Evolutionary conservation across 2,113 vertebrate species (phyloP).

Genomic region (Nematolebias whitei): DNA sequence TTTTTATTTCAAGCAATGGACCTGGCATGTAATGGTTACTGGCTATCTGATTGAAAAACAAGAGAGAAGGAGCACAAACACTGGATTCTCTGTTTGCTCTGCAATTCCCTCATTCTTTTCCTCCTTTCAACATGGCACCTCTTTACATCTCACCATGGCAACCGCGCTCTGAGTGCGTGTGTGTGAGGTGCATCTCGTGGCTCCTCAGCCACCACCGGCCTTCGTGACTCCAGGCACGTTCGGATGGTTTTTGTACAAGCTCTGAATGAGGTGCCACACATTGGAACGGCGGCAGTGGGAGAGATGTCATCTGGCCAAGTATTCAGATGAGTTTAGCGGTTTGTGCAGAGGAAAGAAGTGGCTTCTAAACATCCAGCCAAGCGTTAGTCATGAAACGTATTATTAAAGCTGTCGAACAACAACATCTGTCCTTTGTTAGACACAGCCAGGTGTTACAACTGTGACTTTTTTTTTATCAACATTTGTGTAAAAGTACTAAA

Average conservation of each 20-base stretch:
- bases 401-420: neutral
- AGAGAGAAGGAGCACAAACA: slow-evolving; percentile 60
- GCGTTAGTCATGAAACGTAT: neutral
- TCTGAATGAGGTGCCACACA: slow-evolving; percentile 64
- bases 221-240: slow-evolving; percentile 72
- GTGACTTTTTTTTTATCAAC: neutral
- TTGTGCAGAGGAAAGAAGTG: slow-evolving; percentile 40
- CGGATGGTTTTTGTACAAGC: slow-evolving; percentile 67
- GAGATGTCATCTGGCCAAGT: slow-evolving; percentile 34
- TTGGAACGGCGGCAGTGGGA: slow-evolving; percentile 45
- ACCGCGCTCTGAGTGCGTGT: slow-evolving; percentile 50
- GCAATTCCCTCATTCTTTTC: slow-evolving; percentile 64
- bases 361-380: slow-evolving; percentile 18
- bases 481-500: neutral
- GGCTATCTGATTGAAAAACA: slow-evolving; percentile 67
- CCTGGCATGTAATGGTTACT: slow-evolving; percentile 40
- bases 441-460: neutral
- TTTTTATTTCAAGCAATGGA: slow-evolving; percentile 57
- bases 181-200: slow-evolving; percentile 60
- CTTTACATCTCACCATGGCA: slow-evolving; percentile 82
- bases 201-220: slow-evolving; percentile 56
- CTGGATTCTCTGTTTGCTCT: slow-evolving; percentile 76
- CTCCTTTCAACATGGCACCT: slow-evolving; percentile 74
- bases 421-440: neutral
- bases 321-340: slow-evolving; percentile 29